phyloP scores from a whole-genome alignment of 2,888 invertebrate species.

The Uropetala carovei region DNA sequence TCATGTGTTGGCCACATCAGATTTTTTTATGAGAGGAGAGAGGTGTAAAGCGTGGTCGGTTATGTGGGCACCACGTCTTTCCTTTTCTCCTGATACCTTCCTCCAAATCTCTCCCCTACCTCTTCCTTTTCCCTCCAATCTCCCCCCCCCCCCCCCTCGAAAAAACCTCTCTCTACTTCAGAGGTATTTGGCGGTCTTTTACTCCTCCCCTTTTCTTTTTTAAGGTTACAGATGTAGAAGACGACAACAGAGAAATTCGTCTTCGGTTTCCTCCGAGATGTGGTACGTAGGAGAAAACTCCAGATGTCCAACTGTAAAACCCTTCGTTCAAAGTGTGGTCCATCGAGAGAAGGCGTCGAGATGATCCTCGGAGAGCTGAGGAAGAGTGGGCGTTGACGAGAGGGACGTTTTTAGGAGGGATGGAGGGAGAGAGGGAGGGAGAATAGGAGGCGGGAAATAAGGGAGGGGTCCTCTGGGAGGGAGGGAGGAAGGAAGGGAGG shows the following conservation, averaged over 20 bases:
- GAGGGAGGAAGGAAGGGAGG: not conserved
- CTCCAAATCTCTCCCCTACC: not conserved
- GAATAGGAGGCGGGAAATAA: not conserved
- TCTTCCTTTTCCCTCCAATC: not conserved
- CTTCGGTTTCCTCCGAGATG: not conserved
- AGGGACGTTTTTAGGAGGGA: not conserved
- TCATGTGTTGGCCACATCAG: too few species aligned
- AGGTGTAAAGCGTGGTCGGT: not conserved
- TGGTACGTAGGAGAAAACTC: not conserved
- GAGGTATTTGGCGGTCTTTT: not conserved
- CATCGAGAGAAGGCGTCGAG: constrained; percentile 12
- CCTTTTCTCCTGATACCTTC: not conserved
- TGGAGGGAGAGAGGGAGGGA: not conserved
- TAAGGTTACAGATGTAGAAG: not conserved
- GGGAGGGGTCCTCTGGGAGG: not conserved
- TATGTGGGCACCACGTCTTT: not conserved
- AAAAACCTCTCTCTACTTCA: not conserved
- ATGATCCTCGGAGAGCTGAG: not conserved
- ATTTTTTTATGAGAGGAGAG: not conserved
- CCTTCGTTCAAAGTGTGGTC: constrained; percentile 14
- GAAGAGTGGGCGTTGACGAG: not conserved
- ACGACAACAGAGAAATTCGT: constrained; percentile 14
- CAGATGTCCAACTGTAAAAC: not conserved
- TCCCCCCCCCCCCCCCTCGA: not conserved
- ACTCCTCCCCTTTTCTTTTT: not conserved